Conservation (phyloP, 2,888 invertebrate genomes). For the Athetis lepigone region DNA sequence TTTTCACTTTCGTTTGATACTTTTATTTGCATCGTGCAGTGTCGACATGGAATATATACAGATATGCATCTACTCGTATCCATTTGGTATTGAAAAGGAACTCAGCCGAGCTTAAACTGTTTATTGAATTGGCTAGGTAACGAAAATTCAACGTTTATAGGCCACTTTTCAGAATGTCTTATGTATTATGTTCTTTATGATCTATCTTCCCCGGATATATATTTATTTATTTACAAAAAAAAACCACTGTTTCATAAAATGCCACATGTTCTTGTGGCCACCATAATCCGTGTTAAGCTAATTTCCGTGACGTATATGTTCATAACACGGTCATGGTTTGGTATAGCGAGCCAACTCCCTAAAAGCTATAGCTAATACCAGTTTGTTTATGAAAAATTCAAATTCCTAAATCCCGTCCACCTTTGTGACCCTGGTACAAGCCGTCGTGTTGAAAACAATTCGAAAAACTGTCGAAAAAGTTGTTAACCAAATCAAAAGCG, state of each 20-base stretch:
- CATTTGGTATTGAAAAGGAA: conserved; percentile 13
- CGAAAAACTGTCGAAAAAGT: conserved; percentile 36
- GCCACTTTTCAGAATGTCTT: not conserved
- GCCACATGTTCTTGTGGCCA: too few species aligned
- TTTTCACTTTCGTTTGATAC: conserved; percentile 43
- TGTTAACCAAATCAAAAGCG: conserved; percentile 56
- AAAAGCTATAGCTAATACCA: too few species aligned
- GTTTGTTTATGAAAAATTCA: not conserved
- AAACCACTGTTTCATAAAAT: too few species aligned
- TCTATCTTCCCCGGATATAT: too few species aligned
- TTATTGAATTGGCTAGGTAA: not conserved
- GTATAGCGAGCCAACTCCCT: too few species aligned
- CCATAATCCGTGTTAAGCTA: too few species aligned
- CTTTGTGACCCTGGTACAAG: conserved; percentile 6
- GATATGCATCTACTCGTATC: conserved; percentile 16
- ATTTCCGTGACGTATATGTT: too few species aligned
- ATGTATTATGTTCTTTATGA: not conserved
- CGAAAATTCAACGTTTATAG: not conserved
- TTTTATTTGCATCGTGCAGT: conserved; percentile 39
- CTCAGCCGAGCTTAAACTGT: not conserved
- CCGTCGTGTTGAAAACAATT: conserved; percentile 28
- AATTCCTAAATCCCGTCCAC: not conserved
- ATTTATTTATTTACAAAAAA: too few species aligned
- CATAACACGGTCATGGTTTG: too few species aligned
- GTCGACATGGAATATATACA: not conserved